Evolutionary conservation across 2,113 vertebrate genomes (phyloP), one percentile per base, ranked within the genome.

Genomic region (Phrynosoma platyrhinos): DNA sequence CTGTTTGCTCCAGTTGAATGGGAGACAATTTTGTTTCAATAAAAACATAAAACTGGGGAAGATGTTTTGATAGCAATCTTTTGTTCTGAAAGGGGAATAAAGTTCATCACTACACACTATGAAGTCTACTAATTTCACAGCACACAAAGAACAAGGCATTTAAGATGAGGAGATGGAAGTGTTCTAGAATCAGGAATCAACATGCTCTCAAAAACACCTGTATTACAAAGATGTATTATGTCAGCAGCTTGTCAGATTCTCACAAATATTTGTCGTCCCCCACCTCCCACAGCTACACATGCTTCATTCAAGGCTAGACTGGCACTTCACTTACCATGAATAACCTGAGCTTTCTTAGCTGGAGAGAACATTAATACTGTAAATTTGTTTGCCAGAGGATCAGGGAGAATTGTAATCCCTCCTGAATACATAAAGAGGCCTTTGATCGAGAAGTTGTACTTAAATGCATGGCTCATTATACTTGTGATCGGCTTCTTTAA

Each of bases 371-470:
- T 95, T 92, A 96, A 95, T 91, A 88, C 75, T 89, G 72, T 80
- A 88, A 90, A 91, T 87, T 93, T 95, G 74, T 93, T 94, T 95
- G 93, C 88, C 89, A 83, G 93, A 92, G 91, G 79, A 78, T 89
- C 18, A 62, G 81, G 32, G 6, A 92, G 91, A 84, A 91, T 14
- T 80, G 69, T 90, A 93, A 92, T 89, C 88, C 86, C 32, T 93
- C 36, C n/a, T 90, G 89, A 94, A 93, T 90, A 95, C 81, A 55
- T 88, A 87, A 93, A 87, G 78, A 86, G 84, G 18, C 40, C 87
- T 94, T 93, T 89, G 77, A 93, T 93, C n/a, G 90, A 89, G 92
- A 91, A 62, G 68, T 62, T 81, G 36, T 75, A 81, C 55, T 83
- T 85, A 93, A 92, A 92, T 13, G 23, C 81, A 82, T 0, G 4